phyloP scores from a whole-genome alignment of 1,140 invertebrate species.

The Vanessa tameamea region DNA sequence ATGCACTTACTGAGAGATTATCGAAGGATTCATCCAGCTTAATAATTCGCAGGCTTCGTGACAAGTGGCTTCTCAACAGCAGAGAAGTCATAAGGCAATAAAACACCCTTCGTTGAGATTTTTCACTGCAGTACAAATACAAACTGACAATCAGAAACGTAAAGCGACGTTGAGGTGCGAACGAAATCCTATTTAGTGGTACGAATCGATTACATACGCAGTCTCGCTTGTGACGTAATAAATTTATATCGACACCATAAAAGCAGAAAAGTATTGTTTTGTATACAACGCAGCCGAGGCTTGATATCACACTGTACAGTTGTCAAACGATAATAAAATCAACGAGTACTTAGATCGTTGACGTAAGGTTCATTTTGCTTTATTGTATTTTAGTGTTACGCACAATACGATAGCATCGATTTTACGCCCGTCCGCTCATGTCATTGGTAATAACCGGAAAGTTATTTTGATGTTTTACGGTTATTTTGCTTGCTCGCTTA shows the following conservation, averaged over 20 bases:
- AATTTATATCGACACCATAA: conserved; percentile 37
- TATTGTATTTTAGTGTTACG: conserved; percentile 12
- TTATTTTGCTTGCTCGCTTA: conserved; percentile 37
- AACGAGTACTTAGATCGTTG: background rate
- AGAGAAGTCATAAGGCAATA: too few species aligned
- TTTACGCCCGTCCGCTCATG: conserved; percentile 47
- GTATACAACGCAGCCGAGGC: conserved; percentile 18
- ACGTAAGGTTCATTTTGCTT: conserved; percentile 14
- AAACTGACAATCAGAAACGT: background rate
- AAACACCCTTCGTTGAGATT: background rate
- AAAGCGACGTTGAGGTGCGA: background rate
- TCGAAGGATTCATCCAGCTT: too few species aligned
- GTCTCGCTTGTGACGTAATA: conserved; percentile 36
- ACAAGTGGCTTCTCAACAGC: too few species aligned
- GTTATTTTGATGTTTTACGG: conserved; percentile 48
- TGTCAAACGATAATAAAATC: background rate
- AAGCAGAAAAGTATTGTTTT: conserved; percentile 38
- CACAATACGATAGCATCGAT: conserved; percentile 35
- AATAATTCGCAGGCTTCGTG: too few species aligned
- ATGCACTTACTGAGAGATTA: too few species aligned
- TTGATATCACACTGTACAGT: background rate
- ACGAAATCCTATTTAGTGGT: conserved; percentile 23
- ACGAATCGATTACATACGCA: conserved; percentile 40
- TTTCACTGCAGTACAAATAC: background rate
- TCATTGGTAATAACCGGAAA: conserved; percentile 50